Percentiles rank a stretch among this genome's conserved stretches.
phyloP scores from a whole-genome alignment of 30 jellyfish, hydroid and myxozoan genomes.

The Rhopilema esculentum region DNA sequence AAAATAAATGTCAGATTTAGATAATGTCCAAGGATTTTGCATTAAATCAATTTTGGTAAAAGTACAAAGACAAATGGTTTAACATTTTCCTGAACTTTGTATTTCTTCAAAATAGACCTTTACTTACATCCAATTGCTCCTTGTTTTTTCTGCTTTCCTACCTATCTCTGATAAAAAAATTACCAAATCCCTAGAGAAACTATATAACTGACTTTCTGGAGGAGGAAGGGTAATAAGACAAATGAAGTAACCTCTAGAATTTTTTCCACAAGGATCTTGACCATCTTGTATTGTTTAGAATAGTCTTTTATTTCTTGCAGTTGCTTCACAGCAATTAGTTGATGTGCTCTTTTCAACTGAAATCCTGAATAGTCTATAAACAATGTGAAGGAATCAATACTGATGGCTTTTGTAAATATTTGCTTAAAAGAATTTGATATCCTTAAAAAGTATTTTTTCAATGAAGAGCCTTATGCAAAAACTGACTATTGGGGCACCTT shows the following conservation, averaged over 20 bases:
- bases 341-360: slow-evolving; percentile 86
- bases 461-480: no score
- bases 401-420: no score
- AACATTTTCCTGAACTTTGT: no score
- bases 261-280: slow-evolving; percentile 69
- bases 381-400: no score
- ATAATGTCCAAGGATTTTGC: not conserved
- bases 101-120: no score
- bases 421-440: not conserved
- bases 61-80: not conserved
- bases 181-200: no score
- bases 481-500: not conserved
- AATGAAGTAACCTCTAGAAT: slow-evolving; percentile 73
- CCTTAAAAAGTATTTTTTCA: not conserved
- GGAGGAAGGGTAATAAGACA: no score
- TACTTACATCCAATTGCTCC: no score
- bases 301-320: slow-evolving; percentile 68
- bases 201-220: no score
- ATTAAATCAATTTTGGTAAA: not conserved
- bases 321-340: slow-evolving; percentile 82
- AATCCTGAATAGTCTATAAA: slow-evolving; percentile 83
- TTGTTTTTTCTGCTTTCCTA: no score
- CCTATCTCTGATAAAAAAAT: no score
- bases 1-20: not conserved
- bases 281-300: slow-evolving; percentile 78